Base-by-base conservation (phyloP, 2,888 invertebrate species). In the Hirudinaria manillensis region DNA sequence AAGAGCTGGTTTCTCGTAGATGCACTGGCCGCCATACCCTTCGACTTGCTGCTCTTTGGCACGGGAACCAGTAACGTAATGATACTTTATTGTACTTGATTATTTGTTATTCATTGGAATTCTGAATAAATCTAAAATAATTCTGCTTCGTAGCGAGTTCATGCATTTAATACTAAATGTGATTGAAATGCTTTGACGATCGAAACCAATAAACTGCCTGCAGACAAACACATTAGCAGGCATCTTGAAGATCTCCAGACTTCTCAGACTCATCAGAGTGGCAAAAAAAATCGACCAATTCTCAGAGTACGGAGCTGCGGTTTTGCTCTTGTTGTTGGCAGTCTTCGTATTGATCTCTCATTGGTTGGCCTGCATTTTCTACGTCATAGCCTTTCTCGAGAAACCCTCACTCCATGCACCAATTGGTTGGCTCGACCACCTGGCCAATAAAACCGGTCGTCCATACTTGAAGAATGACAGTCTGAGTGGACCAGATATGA, bases 21-120 rank as follows among this genome's bases (percentile, higher is more conserved):
- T 87, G 90, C 97, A 83, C 94, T 98, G 79, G 97, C 98, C 73
- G 98, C 98, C 82, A 95, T 98, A 84, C 98, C 98, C 78, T 98
- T 98, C 88, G 98, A 98, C 87, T 90, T 98, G 79, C 90, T 98
- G 80, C 90, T 98, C 38, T 85, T 85, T 77, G 85, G 85, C 1
- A 83, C 84, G 3, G 85, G 85, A 51, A 85, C 84, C n/a, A 68
- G 68, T 77, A 84, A 85, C 75, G 85, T 84, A 80, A 83, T 34
- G 4, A 6, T 34, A 7, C n/a, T 68, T 68, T 16, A 6, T 29
- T 2, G 6, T 61, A 10, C 29, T 27, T 7, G n/a, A 61, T 61
- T 21, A 53, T 16, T 16, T 53, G 13, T 53, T 53, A n/a, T n/a
- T n/a, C n/a, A n/a, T n/a, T n/a, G n/a, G n/a, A n/a, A n/a, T n/a